phyloP scores from a whole-genome alignment of 1,140 invertebrate genomes.

The Schmidtea mediterranea region DNA sequence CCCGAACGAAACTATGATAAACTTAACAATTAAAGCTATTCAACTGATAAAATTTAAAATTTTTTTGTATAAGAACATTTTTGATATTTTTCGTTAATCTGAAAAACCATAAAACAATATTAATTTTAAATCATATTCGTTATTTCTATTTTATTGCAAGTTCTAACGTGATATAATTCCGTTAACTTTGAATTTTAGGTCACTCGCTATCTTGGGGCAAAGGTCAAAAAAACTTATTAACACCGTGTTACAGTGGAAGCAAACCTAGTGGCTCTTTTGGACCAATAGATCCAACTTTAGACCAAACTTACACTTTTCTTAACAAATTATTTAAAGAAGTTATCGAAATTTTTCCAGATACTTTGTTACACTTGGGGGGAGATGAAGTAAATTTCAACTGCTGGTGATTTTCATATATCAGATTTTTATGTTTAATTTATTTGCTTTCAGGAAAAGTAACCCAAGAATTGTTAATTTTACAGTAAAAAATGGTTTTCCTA shows the following conservation, averaged over 20 bases:
- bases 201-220: no score
- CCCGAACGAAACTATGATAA: no score
- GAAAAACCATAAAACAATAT: no score
- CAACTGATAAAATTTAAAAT: no score
- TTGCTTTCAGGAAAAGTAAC: constrained; percentile 39
- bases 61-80: no score
- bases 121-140: no score
- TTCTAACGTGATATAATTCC: no score
- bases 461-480: constrained; percentile 45
- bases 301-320: constrained; percentile 18
- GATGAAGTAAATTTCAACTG: constrained; percentile 64
- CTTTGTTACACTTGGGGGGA: constrained; percentile 37
- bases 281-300: constrained; percentile 18
- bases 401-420: constrained; percentile 32
- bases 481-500: constrained; percentile 29
- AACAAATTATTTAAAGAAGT: constrained; percentile 18
- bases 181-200: no score
- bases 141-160: no score
- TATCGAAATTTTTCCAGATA: constrained; percentile 19
- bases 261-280: constrained; percentile 25
- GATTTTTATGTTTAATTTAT: no score
- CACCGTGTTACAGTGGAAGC: constrained; percentile 1
- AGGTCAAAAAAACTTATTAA: constrained; percentile 27
- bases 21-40: no score
- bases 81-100: no score